Conservation (phyloP, 2,113 vertebrate species). For the Chloropsis hardwickii region DNA sequence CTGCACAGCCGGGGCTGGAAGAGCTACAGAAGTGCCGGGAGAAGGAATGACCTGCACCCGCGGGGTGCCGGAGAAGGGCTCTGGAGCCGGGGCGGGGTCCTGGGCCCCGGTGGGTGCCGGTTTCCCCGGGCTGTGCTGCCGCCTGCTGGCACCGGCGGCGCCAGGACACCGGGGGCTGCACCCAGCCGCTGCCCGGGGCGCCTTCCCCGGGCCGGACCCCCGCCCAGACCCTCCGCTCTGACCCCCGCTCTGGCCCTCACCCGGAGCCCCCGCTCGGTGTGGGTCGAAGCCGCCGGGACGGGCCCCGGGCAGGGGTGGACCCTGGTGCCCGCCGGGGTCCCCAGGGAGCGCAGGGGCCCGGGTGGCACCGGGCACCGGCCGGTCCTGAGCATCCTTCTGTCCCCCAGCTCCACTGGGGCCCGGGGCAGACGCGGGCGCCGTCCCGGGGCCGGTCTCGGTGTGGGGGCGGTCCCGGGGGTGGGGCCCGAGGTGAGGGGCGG, state of each 20-base stretch:
- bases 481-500: not conserved
- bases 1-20: not conserved
- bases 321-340: not conserved
- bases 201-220: no score
- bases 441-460: not conserved
- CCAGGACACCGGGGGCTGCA: not conserved
- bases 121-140: conserved; percentile 38
- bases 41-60: not conserved
- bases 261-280: not conserved
- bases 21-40: no score
- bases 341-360: not conserved
- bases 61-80: no score
- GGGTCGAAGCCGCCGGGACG: not conserved
- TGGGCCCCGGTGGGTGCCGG: not conserved
- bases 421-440: not conserved
- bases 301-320: not conserved
- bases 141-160: not conserved
- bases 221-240: no score
- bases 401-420: no score
- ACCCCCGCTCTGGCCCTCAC: not conserved
- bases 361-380: not conserved
- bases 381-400: not conserved
- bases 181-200: not conserved
- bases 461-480: not conserved
- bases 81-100: not conserved